Conservation (phyloP, 1,140 invertebrate genomes). For the Philotrypesis tridentata region DNA sequence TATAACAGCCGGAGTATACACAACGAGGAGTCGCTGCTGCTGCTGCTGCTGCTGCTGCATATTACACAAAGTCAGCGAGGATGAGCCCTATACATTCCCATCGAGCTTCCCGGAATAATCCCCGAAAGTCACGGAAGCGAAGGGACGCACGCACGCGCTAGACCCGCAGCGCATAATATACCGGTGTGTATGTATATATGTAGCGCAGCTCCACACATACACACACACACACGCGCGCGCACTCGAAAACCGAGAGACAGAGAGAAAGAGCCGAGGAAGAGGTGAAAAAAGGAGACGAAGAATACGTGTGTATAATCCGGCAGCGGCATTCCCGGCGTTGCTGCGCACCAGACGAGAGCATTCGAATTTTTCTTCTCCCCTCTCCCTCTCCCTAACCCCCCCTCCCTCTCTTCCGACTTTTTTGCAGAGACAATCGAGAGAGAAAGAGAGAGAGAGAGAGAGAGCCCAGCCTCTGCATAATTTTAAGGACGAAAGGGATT, state of each 20-base stretch:
- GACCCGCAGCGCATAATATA: too few relatives aligned
- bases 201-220: too few relatives aligned
- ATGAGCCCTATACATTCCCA: neutral
- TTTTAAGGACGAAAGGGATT: constrained; percentile 8
- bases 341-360: neutral
- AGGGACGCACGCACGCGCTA: neutral
- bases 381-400: too few relatives aligned
- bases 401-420: too few relatives aligned
- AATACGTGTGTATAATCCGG: neutral
- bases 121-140: constrained; percentile 24
- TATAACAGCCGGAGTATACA: neutral
- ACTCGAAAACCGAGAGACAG: too few relatives aligned
- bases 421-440: neutral
- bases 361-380: neutral
- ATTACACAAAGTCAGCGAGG: neutral
- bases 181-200: too few relatives aligned
- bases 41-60: too few relatives aligned
- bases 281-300: constrained; percentile 2
- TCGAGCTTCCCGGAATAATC: neutral
- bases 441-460: neutral
- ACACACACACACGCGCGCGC: neutral
- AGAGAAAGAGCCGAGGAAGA: too few relatives aligned
- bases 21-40: neutral
- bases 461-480: constrained; percentile 6
- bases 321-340: constrained; percentile 14